A percentile compares a stretch with the other conserved stretches of the same genome.
Conservation (phyloP, 2,888 invertebrate species). For the Cheilosia grossa region DNA sequence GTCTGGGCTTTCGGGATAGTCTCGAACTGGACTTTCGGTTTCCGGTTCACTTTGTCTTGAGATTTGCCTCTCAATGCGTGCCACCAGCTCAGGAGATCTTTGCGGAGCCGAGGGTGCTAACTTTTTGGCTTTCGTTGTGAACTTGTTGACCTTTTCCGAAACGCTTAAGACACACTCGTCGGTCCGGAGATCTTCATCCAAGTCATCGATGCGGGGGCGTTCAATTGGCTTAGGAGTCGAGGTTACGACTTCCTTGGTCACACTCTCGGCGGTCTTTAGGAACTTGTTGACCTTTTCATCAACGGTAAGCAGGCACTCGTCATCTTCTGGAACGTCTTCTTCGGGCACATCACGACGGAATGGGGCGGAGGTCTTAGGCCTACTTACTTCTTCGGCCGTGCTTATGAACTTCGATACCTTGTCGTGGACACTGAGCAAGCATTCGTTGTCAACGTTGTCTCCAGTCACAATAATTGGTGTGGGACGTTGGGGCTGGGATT, state of each 20-base stretch:
- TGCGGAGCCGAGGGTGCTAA: slow-evolving; percentile 82
- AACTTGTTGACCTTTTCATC: slow-evolving; percentile 88
- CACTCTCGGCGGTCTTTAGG: slow-evolving; percentile 86
- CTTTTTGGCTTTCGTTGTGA: slow-evolving; percentile 86
- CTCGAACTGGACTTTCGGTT: slow-evolving; percentile 75
- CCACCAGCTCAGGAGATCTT: slow-evolving; percentile 84
- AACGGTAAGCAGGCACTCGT: slow-evolving; percentile 86
- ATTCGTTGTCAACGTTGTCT: slow-evolving; percentile 86
- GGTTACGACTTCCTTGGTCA: slow-evolving; percentile 82
- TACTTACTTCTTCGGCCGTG: slow-evolving; percentile 83
- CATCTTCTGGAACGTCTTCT: slow-evolving; percentile 82
- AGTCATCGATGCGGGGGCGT: slow-evolving; percentile 84
- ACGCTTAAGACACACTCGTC: slow-evolving; percentile 87
- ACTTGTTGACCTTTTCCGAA: slow-evolving; percentile 87
- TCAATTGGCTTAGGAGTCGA: slow-evolving; percentile 79
- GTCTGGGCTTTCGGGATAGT: slow-evolving; percentile 30
- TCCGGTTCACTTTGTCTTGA: slow-evolving; percentile 80
- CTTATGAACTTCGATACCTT: slow-evolving; percentile 88
- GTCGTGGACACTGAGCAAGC: slow-evolving; percentile 87
- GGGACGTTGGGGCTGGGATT: slow-evolving; percentile 40
- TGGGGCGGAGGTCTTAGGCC: slow-evolving; percentile 81
- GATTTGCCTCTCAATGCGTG: slow-evolving; percentile 82
- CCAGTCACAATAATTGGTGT: slow-evolving; percentile 84
- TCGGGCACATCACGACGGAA: slow-evolving; percentile 79
- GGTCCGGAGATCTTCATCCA: slow-evolving; percentile 85